These are phyloP conservation scores for Steinernema feltiae DNA, from an alignment of 1,140 invertebrate genomes.

Conservation along the genomic window DNA sequence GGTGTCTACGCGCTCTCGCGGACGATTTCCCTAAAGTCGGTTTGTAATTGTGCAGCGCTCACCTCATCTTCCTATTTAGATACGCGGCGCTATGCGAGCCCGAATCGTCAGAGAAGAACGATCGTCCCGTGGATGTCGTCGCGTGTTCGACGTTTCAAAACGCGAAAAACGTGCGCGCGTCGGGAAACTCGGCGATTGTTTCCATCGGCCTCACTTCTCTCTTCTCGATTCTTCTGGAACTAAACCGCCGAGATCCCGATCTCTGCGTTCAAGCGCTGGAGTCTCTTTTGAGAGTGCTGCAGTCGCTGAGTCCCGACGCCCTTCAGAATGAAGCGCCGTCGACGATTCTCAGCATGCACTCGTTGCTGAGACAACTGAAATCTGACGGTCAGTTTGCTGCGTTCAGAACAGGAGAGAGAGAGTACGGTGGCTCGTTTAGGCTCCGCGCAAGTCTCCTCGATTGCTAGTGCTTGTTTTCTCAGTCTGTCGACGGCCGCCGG, in stretches of 20 bases:
- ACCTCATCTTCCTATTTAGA: background rate
- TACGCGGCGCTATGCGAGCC: background rate
- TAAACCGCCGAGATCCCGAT: constrained; percentile 48
- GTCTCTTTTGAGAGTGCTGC: constrained; percentile 46
- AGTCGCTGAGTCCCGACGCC: constrained; percentile 42
- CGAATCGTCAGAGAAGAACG: background rate
- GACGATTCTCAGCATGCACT: constrained; percentile 42
- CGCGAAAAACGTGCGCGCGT: background rate
- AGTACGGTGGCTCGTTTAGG: constrained; percentile 17
- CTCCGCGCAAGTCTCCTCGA: constrained; percentile 35
- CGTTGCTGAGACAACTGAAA: constrained; percentile 36
- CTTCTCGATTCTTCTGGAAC: constrained; percentile 51
- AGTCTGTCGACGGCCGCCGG: constrained; percentile 44
- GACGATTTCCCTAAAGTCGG: background rate
- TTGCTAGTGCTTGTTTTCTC: constrained; percentile 43
- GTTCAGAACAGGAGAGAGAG: background rate
- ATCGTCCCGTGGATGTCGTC: constrained; percentile 9
- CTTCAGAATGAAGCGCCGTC: constrained; percentile 37
- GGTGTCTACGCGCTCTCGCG: background rate
- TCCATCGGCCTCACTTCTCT: constrained; percentile 42
- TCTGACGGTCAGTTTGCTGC: constrained; percentile 31
- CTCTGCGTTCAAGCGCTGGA: constrained; percentile 46
- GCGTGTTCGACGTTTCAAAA: constrained; percentile 5
- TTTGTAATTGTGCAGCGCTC: too few species aligned
- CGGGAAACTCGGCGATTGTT: constrained; percentile 17